Evolutionary conservation across 2,888 invertebrate species (phyloP), one percentile per base, ranked within the genome.

Genomic region (Blastobasis lacticolella): DNA sequence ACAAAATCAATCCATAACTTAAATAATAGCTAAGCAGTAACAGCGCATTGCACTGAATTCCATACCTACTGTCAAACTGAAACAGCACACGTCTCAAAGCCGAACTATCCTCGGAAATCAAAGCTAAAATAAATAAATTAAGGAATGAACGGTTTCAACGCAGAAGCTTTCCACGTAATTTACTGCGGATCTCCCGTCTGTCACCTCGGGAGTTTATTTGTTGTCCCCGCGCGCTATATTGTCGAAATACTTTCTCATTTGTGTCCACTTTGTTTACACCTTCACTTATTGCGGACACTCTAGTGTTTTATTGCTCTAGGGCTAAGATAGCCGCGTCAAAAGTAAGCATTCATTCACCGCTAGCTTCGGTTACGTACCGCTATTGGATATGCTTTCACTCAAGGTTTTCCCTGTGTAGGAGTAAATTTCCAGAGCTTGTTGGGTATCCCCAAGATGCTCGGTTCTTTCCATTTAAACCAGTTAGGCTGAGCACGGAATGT

Each of bases 211-310:
- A 48, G 48, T 50, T 50, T 54, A 54, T 54, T 54, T 49, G 50
- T 37, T 42, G 44, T 37, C 51, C 48, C 6, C 23, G 46, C 37
- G 38, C 38, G 50, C 57, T 57, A 56, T 57, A 61, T 61, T 62
- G 61, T 60, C 59, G 57, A 61, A 62, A 66, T 60, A 62, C 48
- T 53, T 63, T 56, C 59, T 62, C 57, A 59, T 61, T 64, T 61
- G 56, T 56, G 53, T 50, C 50, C 53, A 49, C 58, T 57, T 59
- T 61, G 57, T 62, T 63, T 57, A 48, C 52, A 52, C 46, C 44
- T 49, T 49, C 10, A 46, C 49, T 51, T 45, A 45, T 6, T 49
- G 49, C n/a, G 9, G 9, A 46, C 54, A 56, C 49, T 57, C 54
- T 53, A 47, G 42, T 50, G 48, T 54, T 51, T 54, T 55, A 51